Percentiles rank a stretch among this genome's conserved stretches.
Conservation (phyloP, 1,140 invertebrate genomes). For the Oncopodura yosiiana region DNA sequence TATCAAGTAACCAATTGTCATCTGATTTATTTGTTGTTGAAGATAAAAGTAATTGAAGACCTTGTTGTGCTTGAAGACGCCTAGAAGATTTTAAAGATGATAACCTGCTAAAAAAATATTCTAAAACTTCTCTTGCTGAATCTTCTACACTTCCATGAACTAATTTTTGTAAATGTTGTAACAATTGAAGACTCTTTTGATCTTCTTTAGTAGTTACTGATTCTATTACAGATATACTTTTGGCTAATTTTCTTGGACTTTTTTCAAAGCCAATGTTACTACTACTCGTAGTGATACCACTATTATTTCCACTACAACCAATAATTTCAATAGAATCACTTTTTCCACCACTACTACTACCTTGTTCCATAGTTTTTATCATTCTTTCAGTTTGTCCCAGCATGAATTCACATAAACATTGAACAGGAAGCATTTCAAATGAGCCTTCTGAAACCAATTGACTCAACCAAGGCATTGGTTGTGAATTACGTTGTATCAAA, state of each 20-base stretch:
- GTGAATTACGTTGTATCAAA: slow-evolving; percentile 78
- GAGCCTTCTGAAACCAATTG: slow-evolving; percentile 57
- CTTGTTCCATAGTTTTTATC: slow-evolving; percentile 24
- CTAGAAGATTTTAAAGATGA: slow-evolving; percentile 68
- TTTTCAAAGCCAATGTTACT: too few relatives aligned
- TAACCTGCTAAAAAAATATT: slow-evolving; percentile 78
- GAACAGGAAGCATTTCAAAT: slow-evolving; percentile 60
- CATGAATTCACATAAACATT: slow-evolving; percentile 91
- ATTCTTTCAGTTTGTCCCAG: slow-evolving; percentile 50
- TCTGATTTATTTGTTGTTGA: slow-evolving; percentile 34
- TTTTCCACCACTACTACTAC: slow-evolving; percentile 32
- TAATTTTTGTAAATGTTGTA: slow-evolving; percentile 22
- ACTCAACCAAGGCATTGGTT: slow-evolving; percentile 93
- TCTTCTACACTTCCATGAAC: slow-evolving; percentile 19
- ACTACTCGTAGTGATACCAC: too few relatives aligned
- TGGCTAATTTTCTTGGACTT: slow-evolving; percentile 16
- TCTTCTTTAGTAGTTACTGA: slow-evolving; percentile 21
- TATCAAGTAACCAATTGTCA: slow-evolving; percentile 63
- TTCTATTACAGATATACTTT: slow-evolving; percentile 11
- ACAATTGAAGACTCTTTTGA: slow-evolving; percentile 22
- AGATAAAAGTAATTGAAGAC: slow-evolving; percentile 54
- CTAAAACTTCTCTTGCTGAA: slow-evolving; percentile 66
- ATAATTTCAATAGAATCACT: background rate
- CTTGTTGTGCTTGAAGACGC: slow-evolving; percentile 64
- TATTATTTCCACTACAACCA: background rate